Base-by-base conservation (phyloP, 64 coral and sea anemone genomes). In the Montipora efflorescens region DNA sequence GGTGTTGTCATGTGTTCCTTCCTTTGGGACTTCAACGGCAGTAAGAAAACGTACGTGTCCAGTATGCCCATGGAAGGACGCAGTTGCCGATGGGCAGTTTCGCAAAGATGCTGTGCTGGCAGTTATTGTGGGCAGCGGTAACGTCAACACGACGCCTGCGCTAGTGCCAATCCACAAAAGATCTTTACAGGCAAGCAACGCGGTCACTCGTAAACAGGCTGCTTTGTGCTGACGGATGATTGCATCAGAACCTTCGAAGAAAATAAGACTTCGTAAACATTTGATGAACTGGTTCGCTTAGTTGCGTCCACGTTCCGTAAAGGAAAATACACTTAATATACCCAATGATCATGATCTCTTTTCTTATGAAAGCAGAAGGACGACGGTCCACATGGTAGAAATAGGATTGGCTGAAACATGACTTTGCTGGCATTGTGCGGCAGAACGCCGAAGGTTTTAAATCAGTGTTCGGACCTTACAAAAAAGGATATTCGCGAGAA, bases 211-310 rank as follows among this genome's bases (percentile, higher is more conserved):
- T 16, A 99, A 77, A 74, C 98, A 99, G 0, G 98, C 98, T 57
- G 98, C 95, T 59, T 99, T 99, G 85, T 99, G 98, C 64, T 99
- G 98, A 72, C 95, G 95, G 49, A 99, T 99, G 46, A 99, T 99
- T 12, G 98, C 98, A 50, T 99, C 98, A 49, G 98, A 99, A 59
- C 98, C 98, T 99, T 4, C 66, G 53, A 87, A 20, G 67, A 70
- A 18, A 75, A 87, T 43, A 79, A 75, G 6, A 21, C 11, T 43
- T 20, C 13, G 28, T 36, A 36, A 36, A 36, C 36, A 36, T 36
- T 36, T 55, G 52, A 7, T 55, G 52, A 55, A 55, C 1, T 36
- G 36, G 36, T 2, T 2, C 36, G 36, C 36, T 36, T 36, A 36
- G 36, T 36, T 36, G 36, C 36, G 36, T 36, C 36, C 36, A 36